Base-by-base conservation (phyloP, 2,113 vertebrate genomes). In the Glaucomys volans region DNA sequence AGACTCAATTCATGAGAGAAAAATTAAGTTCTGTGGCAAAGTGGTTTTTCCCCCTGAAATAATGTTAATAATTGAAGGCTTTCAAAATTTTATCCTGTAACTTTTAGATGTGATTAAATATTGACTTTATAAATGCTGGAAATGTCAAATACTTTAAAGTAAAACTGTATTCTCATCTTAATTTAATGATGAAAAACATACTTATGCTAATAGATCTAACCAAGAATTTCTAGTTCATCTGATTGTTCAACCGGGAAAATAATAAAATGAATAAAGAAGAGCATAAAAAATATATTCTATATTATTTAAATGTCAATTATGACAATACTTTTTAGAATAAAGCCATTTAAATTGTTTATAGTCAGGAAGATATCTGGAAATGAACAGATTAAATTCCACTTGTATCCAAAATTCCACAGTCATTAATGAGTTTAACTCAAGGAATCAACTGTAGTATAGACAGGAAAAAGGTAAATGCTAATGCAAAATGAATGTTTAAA, bases 41-140 rank as follows among this genome's bases (percentile, higher is more conserved):
- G 40, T 90, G 66, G 30, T 16, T 76, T 93, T 85, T 67, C 8
- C 26, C 32, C 37, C 13, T n/a, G 24, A 91, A 95, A 93, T 80
- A 89, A 71, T 50, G 54, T 91, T 96, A 81, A 94, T 94, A 92
- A 96, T 92, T 95, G n/a, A 90, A 92, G 82, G 66, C 11, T 88
- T 96, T 93, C 47, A 93, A 91, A 94, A 75, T 75, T 79, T 59
- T 52, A 74, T 47, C 22, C 35, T 69, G 32, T 1, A 87, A 93
- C 89, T 91, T 97, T 90, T 37, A 94, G 35, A 92, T 88, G 9
- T 81, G 59, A 92, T 90, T 96, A 96, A 92, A 95, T 94, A 71
- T 81, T 92, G 80, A 76, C 84, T 96, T 95, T 95, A 54, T 32
- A 84, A 95, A 90, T 71, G 30, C 75, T 92, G 4, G 10, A 95